Percentiles rank a stretch among this genome's conserved stretches.
These are phyloP conservation scores for Antechinus stuartii DNA, from an alignment of 2,113 vertebrate genomes.

Conservation along the genomic window DNA sequence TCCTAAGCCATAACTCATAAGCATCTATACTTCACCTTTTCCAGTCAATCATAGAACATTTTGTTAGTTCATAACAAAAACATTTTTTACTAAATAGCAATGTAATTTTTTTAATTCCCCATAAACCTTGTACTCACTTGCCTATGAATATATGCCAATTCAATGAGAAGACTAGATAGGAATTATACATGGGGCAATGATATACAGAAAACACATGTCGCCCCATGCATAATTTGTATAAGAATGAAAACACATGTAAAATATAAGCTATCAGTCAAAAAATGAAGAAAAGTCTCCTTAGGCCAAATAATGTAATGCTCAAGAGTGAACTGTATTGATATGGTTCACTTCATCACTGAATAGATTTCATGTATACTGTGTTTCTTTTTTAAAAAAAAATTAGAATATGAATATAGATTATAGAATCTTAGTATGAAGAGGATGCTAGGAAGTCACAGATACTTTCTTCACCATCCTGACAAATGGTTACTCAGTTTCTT, in stretches of 20 bases:
- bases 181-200: neutral
- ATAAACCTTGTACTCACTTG: neutral
- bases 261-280: neutral
- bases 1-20: neutral
- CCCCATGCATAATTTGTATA: neutral
- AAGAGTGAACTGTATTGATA: neutral
- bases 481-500: neutral
- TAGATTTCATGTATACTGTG: neutral
- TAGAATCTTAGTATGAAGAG: neutral
- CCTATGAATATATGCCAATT: neutral
- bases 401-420: neutral
- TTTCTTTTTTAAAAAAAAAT: neutral
- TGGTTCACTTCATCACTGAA: neutral
- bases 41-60: neutral
- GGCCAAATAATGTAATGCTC: neutral
- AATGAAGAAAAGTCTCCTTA: neutral
- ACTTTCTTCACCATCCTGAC: neutral
- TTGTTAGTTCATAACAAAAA: neutral
- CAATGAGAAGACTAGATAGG: neutral
- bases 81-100: neutral
- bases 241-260: neutral
- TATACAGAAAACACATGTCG: neutral
- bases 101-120: neutral
- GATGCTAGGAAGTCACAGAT: neutral
- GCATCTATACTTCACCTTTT: neutral